Conservation (phyloP, 1,140 invertebrate genomes). For the Drosophila rhopaloa region DNA sequence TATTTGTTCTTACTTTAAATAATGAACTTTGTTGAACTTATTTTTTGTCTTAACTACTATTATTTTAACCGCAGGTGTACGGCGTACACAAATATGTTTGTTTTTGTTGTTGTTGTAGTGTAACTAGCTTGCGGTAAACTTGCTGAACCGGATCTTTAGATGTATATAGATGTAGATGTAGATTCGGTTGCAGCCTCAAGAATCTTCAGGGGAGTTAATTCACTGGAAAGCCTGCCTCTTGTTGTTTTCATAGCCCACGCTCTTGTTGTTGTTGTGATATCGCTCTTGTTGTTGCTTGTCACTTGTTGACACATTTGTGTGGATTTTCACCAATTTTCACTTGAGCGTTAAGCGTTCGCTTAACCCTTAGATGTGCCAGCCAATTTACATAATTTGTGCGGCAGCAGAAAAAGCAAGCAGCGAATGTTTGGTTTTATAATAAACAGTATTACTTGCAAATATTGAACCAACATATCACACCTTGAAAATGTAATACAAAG, state of each 20-base stretch:
- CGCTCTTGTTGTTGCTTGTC: conserved; percentile 36
- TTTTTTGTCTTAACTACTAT: conserved; percentile 5
- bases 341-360: conserved; percentile 57
- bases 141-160: conserved; percentile 77
- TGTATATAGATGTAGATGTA: conserved; percentile 38
- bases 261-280: conserved; percentile 24
- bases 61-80: conserved; percentile 23
- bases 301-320: conserved; percentile 77
- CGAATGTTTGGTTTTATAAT: conserved; percentile 40
- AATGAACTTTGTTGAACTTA: no score
- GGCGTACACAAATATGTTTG: conserved; percentile 6
- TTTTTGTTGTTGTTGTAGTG: conserved; percentile 35
- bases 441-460: conserved; percentile 25
- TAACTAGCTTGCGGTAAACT: conserved; percentile 82
- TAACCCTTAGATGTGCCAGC: conserved; percentile 38
- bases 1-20: no score
- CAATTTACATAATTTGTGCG: conserved; percentile 39
- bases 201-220: conserved; percentile 74
- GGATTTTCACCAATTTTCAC: conserved; percentile 80
- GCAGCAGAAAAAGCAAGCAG: conserved; percentile 16
- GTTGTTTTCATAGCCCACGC: conserved; percentile 26
- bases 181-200: conserved; percentile 75
- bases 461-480: conserved; percentile 13
- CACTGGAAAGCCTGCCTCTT: conserved; percentile 60
- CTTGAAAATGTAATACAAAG: neutral